phyloP scores from a whole-genome alignment of 2,888 invertebrate genomes.

The Monochamus alternatus region DNA sequence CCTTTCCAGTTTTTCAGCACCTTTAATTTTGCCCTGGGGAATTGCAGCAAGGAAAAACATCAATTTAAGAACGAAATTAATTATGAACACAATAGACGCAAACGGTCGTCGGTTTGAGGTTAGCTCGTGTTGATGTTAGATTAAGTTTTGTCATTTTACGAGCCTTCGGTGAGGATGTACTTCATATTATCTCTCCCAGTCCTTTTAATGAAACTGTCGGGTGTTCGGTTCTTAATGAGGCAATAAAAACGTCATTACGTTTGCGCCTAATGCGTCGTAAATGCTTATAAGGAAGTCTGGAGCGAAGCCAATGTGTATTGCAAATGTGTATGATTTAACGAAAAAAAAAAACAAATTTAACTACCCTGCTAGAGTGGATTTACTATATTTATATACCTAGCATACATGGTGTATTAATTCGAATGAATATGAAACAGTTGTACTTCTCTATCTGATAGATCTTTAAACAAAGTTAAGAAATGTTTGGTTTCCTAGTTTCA shows the following conservation, averaged over 20 bases:
- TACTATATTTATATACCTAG: no score
- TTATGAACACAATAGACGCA: neutral
- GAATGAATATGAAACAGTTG: no score
- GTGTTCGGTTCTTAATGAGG: constrained; percentile 48
- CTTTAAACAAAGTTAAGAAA: no score
- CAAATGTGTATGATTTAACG: constrained; percentile 5
- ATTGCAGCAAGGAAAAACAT: neutral
- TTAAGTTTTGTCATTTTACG: constrained; percentile 40
- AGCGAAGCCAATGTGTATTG: constrained; percentile 18
- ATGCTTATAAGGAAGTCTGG: constrained; percentile 17
- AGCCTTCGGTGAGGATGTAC: constrained; percentile 27
- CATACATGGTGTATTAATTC: no score
- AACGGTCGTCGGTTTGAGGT: constrained; percentile 18
- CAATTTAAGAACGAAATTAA: neutral
- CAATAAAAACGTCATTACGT: constrained; percentile 45
- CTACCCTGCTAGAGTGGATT: no score
- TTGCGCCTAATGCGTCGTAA: constrained; percentile 12
- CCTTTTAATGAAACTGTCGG: constrained; percentile 48
- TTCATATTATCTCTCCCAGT: constrained; percentile 21
- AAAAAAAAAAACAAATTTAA: neutral
- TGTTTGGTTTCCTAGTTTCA: no score
- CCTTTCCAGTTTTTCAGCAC: no score
- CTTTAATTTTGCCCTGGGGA: neutral
- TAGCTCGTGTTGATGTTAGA: constrained; percentile 33
- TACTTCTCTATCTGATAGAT: no score